phyloP scores from a whole-genome alignment of 2,888 invertebrate genomes.

The Ctena decussata region DNA sequence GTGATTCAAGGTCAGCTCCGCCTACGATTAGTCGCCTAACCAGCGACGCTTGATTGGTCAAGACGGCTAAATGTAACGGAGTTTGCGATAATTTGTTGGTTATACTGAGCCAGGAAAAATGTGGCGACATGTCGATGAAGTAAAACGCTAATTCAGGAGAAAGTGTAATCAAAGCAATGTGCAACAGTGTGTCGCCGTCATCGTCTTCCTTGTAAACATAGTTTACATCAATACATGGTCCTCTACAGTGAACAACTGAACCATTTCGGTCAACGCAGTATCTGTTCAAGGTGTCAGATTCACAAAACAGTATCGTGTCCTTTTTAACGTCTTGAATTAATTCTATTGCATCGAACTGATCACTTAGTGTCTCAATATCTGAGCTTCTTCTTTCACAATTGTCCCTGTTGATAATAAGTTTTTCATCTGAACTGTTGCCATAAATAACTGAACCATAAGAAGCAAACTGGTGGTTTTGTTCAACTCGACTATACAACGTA shows the following conservation, averaged over 20 bases:
- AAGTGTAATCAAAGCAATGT: constrained; percentile 22
- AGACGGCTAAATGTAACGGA: constrained; percentile 50
- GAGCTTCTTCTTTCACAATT: neutral
- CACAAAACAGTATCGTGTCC: neutral
- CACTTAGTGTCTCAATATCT: neutral
- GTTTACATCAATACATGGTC: neutral
- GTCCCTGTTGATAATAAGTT: no score
- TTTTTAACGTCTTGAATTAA: neutral
- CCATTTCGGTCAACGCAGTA: neutral
- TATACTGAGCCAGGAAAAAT: constrained; percentile 9
- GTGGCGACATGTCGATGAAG: constrained; percentile 13
- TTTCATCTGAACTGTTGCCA: neutral
- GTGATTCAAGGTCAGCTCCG: constrained; percentile 40
- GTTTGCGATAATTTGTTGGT: constrained; percentile 47
- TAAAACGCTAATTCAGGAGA: neutral
- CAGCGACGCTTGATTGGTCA: constrained; percentile 36
- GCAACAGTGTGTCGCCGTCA: constrained; percentile 36
- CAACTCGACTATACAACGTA: no score
- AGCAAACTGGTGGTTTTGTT: no score
- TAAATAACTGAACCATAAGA: no score
- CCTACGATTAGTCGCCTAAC: constrained; percentile 36
- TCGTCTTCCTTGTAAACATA: constrained; percentile 21
- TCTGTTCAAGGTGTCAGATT: neutral
- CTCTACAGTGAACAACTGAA: neutral
- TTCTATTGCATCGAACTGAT: neutral